Percentiles rank a stretch among this genome's conserved stretches.
These are phyloP conservation scores for Phenganax stokvisi DNA, from an alignment of 92 coral and sea anemone species.

Conservation along the genomic window DNA sequence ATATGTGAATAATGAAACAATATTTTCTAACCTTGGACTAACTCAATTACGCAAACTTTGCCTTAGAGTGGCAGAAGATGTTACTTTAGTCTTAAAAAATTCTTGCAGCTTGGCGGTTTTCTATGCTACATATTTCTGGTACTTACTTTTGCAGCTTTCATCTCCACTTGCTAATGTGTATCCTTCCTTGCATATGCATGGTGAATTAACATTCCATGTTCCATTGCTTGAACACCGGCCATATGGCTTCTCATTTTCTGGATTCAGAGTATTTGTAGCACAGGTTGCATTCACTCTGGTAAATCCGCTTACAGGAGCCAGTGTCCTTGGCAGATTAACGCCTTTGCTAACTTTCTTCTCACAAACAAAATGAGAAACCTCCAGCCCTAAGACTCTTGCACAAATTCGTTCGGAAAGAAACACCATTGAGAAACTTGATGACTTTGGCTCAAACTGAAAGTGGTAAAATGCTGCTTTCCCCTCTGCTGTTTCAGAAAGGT, in stretches of 20 bases:
- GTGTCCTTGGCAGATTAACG: constrained; percentile 46
- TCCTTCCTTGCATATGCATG: constrained; percentile 63
- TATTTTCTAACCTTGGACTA: too few relatives aligned
- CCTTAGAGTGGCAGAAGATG: not conserved
- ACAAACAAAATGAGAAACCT: constrained; percentile 52
- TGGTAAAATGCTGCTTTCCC: not conserved
- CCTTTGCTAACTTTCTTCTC: constrained; percentile 50
- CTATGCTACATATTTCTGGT: not conserved
- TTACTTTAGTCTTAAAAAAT: constrained; percentile 17
- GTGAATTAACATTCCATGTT: constrained; percentile 44
- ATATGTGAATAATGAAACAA: too few relatives aligned
- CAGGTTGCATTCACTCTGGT: constrained; percentile 44
- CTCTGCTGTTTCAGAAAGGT: too few relatives aligned
- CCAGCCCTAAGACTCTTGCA: constrained; percentile 34
- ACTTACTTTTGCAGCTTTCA: constrained; percentile 42
- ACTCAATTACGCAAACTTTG: too few relatives aligned
- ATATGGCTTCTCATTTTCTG: constrained; percentile 42
- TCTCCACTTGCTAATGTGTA: constrained; percentile 17
- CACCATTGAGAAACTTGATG: constrained; percentile 51
- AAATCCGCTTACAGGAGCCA: constrained; percentile 57
- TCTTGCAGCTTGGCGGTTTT: not conserved
- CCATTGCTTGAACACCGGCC: constrained; percentile 60
- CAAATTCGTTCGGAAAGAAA: constrained; percentile 62
- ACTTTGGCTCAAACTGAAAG: constrained; percentile 37
- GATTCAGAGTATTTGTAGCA: constrained; percentile 44